Conservation (phyloP, 1,140 invertebrate species). For the Pteromalus puparum region DNA sequence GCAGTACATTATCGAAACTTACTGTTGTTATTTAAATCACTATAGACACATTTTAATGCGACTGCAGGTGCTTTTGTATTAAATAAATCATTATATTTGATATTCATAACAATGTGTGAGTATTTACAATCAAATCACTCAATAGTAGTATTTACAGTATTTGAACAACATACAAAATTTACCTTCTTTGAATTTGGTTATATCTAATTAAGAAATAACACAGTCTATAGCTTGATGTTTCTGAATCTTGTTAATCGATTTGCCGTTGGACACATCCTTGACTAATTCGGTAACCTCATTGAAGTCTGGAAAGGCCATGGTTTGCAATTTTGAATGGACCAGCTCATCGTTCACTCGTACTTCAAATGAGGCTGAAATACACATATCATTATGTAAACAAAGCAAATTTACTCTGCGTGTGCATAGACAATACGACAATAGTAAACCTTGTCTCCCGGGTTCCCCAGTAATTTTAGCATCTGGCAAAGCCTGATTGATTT, state of each 20-base stretch:
- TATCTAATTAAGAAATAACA: constrained; percentile 46
- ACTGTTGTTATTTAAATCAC: background rate
- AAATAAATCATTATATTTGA: background rate
- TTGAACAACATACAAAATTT: background rate
- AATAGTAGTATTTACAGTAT: background rate
- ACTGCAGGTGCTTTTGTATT: background rate
- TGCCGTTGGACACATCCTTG: constrained; percentile 74
- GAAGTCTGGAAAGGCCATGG: constrained; percentile 80
- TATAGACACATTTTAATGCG: background rate
- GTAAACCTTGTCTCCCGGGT: constrained; percentile 77
- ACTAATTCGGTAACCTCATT: constrained; percentile 77
- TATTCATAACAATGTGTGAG: background rate
- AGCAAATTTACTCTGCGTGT: background rate
- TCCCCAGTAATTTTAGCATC: constrained; percentile 76
- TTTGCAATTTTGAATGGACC: constrained; percentile 81
- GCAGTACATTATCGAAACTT: too few species aligned
- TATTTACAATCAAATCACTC: background rate
- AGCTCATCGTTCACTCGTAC: constrained; percentile 78
- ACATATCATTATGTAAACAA: background rate
- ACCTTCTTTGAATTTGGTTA: background rate
- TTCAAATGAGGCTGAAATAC: constrained; percentile 80
- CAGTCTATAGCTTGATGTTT: constrained; percentile 78
- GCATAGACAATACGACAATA: background rate
- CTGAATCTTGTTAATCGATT: constrained; percentile 72
- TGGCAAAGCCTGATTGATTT: constrained; percentile 76